Evolutionary conservation across 2,113 vertebrate genomes (phyloP).

Genomic region (Macquaria australasica): DNA sequence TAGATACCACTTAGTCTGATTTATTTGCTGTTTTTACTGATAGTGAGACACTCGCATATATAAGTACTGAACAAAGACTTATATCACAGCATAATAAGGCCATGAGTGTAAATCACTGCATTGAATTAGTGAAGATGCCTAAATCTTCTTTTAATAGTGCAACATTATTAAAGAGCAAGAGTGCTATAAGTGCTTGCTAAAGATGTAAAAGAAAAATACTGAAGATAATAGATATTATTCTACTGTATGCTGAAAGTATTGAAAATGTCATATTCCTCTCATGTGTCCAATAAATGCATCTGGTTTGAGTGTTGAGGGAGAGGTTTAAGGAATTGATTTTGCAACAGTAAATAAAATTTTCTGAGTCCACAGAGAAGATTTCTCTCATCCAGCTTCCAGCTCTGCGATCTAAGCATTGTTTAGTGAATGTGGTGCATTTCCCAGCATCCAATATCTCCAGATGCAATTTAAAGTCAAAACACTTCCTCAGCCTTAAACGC

Average conservation of each 20-base stretch:
- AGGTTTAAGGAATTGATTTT: constrained; percentile 47
- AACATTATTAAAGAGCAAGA: neutral
- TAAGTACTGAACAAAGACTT: neutral
- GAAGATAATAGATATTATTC: neutral
- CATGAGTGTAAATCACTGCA: neutral
- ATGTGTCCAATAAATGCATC: constrained; percentile 16
- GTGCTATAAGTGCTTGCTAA: neutral
- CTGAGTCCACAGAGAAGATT: constrained; percentile 16
- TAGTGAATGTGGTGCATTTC: constrained; percentile 1
- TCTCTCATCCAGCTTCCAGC: constrained; percentile 17
- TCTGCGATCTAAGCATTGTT: constrained; percentile 10
- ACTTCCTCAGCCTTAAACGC: constrained; percentile 19
- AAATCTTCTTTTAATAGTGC: neutral
- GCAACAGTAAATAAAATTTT: constrained; percentile 18
- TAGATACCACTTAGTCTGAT: constrained; percentile 43
- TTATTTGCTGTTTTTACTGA: constrained; percentile 39
- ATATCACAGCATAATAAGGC: neutral
- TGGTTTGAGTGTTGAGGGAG: constrained; percentile 15
- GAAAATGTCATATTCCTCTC: constrained; percentile 9
- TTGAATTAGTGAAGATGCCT: neutral
- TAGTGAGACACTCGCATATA: neutral
- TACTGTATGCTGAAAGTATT: neutral
- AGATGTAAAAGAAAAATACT: neutral
- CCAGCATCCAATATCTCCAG: constrained; percentile 16
- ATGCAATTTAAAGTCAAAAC: constrained; percentile 46